phyloP scores from a whole-genome alignment of 2,888 invertebrate species.

The Aromia moschata region DNA sequence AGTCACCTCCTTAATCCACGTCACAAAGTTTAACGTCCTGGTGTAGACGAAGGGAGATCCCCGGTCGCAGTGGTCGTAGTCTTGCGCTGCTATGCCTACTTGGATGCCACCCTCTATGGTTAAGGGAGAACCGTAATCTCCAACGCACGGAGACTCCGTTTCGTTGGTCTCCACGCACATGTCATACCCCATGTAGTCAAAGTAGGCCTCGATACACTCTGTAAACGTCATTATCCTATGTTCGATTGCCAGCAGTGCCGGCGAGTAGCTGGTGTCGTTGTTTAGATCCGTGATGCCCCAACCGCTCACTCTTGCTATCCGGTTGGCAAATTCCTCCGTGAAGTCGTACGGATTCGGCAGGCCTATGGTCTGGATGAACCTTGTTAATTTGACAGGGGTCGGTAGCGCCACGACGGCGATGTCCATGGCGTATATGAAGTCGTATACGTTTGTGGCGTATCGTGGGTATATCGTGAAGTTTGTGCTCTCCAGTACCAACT shows the following conservation, averaged over 20 bases:
- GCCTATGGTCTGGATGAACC: slow-evolving; percentile 5
- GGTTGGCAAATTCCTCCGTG: slow-evolving; percentile 11
- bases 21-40: slow-evolving; percentile 26
- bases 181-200: slow-evolving; percentile 21
- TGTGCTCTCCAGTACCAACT: slow-evolving; percentile 8
- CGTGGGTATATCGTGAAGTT: slow-evolving; percentile 20
- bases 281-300: slow-evolving; percentile 34
- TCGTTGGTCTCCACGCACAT: slow-evolving; percentile 24
- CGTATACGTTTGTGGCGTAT: slow-evolving; percentile 9
- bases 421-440: slow-evolving; percentile 19
- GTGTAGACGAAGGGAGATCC: slow-evolving; percentile 28
- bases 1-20: slow-evolving; percentile 29
- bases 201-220: slow-evolving; percentile 18
- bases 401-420: slow-evolving; percentile 28
- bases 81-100: slow-evolving; percentile 30
- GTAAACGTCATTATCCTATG: slow-evolving; percentile 24
- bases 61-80: slow-evolving; percentile 17
- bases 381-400: slow-evolving; percentile 7
- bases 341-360: slow-evolving; percentile 14
- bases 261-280: slow-evolving; percentile 2
- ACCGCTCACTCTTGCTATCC: slow-evolving; percentile 29
- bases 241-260: slow-evolving; percentile 16
- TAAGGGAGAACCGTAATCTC: slow-evolving; percentile 33
- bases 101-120: slow-evolving; percentile 17
- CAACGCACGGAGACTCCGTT: slow-evolving; percentile 19